Evolutionary conservation across 2,888 invertebrate genomes (phyloP), one percentile per base, ranked within the genome.

Genomic region (Pseudococcus longispinus): DNA sequence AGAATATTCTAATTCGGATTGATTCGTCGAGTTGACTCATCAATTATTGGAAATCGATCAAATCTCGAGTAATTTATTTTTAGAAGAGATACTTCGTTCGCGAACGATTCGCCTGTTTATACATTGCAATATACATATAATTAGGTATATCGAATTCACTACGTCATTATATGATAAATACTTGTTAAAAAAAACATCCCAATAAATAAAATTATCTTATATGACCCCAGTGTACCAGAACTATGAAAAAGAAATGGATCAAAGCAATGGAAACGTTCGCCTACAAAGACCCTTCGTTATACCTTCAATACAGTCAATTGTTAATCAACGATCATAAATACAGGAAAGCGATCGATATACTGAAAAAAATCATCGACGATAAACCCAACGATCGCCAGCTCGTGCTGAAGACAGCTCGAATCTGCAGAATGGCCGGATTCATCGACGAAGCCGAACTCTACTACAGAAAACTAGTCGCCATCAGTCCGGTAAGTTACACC

Each of bases 221-320:
- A 55, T 46, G n/a, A n/a, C n/a, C 9, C n/a, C 15, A 55, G 83
- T 83, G 83, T 11, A 42, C 51, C 2, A 83, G 26, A 51, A 23
- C 18, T 1, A 83, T 83, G 26, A 46, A 83, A 51, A 51, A 46
- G 29, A 83, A 83, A 32, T 83, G 83, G 46, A 29, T 51, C 4
- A 83, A 51, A 51, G 51, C 83, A 3, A 83, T 80, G 77, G 77
- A 80, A 37, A 42, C 1, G 42, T 80, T 42, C 29, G n/a, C n/a
- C 20, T 86, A 80, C 77, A 74, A 86, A 44, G 86, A 86, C 55
- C 86, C 80, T 1, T 55, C 37, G 13, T 18, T 86, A 13, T 86
- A 86, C 55, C 55, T 86, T 9, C 86, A 86, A 44, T 86, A 86
- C 37, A 51, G 80, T 32, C 86, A 86, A 23, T 77, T 86, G 15